Percentiles rank a stretch among this genome's conserved stretches.
Conservation (phyloP, 2,113 vertebrate genomes). For the Bubo scandiacus region DNA sequence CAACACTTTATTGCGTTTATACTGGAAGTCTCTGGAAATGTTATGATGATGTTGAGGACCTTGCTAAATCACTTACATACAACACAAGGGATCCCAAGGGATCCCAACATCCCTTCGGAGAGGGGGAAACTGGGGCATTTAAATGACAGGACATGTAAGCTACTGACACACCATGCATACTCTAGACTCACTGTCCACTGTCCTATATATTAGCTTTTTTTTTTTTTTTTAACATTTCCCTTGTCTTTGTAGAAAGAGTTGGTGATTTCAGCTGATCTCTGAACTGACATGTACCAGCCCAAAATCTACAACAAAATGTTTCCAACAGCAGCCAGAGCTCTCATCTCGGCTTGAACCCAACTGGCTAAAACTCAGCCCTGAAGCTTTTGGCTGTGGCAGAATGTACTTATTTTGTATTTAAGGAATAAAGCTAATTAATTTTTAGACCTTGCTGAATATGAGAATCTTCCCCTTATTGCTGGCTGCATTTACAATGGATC, state of each 20-base stretch:
- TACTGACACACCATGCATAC: not conserved
- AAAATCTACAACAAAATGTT: not conserved
- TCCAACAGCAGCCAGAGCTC: not conserved
- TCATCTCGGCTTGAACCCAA: not conserved
- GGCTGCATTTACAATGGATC: not conserved
- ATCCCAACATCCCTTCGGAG: not conserved
- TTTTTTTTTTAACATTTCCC: not conserved
- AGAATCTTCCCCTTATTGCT: not conserved
- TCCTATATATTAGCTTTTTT: not conserved
- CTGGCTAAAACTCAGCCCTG: not conserved
- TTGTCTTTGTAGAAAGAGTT: not conserved
- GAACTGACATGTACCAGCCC: not conserved
- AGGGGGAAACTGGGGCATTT: not conserved
- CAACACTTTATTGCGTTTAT: not conserved
- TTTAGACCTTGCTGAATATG: not conserved
- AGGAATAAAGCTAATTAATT: conserved; percentile 6
- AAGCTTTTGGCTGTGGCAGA: not conserved
- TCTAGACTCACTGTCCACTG: not conserved
- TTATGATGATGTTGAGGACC: not conserved
- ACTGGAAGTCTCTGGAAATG: not conserved
- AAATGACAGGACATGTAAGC: not conserved
- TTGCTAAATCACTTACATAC: not conserved
- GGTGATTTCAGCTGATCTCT: not conserved
- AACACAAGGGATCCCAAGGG: not conserved
- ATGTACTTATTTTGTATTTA: not conserved